These are phyloP conservation scores for Epinephelus lanceolatus DNA, from an alignment of 2,113 vertebrate species.

Conservation along the genomic window DNA sequence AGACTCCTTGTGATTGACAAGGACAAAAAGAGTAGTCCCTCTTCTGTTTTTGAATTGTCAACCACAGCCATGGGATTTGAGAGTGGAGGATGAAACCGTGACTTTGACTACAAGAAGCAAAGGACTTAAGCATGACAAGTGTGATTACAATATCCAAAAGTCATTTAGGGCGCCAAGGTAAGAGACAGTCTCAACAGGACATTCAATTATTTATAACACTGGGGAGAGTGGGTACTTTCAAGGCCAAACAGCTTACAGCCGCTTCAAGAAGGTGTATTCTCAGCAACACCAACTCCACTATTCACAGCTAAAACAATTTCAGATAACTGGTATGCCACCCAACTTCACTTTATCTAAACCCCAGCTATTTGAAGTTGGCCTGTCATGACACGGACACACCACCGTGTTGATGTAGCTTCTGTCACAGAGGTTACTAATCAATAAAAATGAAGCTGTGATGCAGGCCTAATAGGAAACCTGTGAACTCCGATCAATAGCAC, in stretches of 20 bases:
- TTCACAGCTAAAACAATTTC: slow-evolving; percentile 10
- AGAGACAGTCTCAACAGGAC: slow-evolving; percentile 73
- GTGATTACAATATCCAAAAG: slow-evolving; percentile 81
- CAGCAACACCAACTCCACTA: slow-evolving; percentile 28
- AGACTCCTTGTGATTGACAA: slow-evolving; percentile 85
- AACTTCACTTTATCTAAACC: neutral
- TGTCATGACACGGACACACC: slow-evolving; percentile 1
- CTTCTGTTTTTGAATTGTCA: slow-evolving; percentile 85
- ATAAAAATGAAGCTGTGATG: slow-evolving; percentile 18
- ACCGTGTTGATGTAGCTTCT: neutral
- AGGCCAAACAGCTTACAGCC: slow-evolving; percentile 75
- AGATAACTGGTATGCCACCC: neutral
- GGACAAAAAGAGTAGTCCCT: slow-evolving; percentile 84
- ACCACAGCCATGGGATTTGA: slow-evolving; percentile 80
- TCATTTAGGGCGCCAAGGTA: slow-evolving; percentile 76
- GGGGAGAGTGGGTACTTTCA: slow-evolving; percentile 69
- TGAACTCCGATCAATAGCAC: slow-evolving; percentile 16
- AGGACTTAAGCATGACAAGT: slow-evolving; percentile 81
- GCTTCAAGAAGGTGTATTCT: slow-evolving; percentile 48
- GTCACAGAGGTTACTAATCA: neutral
- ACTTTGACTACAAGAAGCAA: slow-evolving; percentile 84
- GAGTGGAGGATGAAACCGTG: slow-evolving; percentile 83
- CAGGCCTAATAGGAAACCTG: slow-evolving; percentile 16
- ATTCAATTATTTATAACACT: slow-evolving; percentile 80
- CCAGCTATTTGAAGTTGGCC: neutral